phyloP scores from a whole-genome alignment of 2,888 invertebrate genomes.

The Aphelenchoides bicaudatus region DNA sequence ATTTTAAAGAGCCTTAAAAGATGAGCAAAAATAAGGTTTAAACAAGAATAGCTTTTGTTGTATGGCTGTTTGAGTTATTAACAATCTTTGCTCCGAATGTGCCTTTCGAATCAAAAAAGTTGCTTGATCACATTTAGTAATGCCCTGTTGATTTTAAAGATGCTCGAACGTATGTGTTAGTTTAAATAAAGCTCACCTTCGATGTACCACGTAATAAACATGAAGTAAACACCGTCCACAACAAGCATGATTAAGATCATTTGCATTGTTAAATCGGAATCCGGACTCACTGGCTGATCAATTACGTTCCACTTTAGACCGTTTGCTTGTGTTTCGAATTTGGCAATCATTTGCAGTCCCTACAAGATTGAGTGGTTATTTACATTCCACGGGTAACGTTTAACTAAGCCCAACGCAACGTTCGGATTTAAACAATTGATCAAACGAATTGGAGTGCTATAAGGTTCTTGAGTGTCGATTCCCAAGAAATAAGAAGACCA shows the following conservation, averaged over 20 bases:
- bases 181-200: too few species aligned
- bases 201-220: conserved; percentile 76
- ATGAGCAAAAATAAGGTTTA: not conserved
- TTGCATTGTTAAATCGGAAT: conserved; percentile 43
- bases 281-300: conserved; percentile 37
- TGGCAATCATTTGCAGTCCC: conserved; percentile 43
- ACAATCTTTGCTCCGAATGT: too few species aligned
- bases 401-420: conserved; percentile 43
- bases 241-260: conserved; percentile 42
- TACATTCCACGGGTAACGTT: too few species aligned
- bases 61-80: too few species aligned
- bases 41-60: not conserved
- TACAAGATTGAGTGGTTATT: too few species aligned
- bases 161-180: not conserved
- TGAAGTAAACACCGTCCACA: conserved; percentile 66
- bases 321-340: conserved; percentile 48
- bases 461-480: conserved; percentile 38
- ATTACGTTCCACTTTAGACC: conserved; percentile 44
- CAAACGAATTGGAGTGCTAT: conserved; percentile 33
- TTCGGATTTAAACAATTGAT: conserved; percentile 51
- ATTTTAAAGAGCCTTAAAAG: not conserved
- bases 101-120: too few species aligned
- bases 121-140: not conserved
- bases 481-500: conserved; percentile 46
- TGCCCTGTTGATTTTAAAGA: not conserved